Conservation (phyloP, 2,797 vertebrate genomes). For the Pogonophryne albipinna region DNA sequence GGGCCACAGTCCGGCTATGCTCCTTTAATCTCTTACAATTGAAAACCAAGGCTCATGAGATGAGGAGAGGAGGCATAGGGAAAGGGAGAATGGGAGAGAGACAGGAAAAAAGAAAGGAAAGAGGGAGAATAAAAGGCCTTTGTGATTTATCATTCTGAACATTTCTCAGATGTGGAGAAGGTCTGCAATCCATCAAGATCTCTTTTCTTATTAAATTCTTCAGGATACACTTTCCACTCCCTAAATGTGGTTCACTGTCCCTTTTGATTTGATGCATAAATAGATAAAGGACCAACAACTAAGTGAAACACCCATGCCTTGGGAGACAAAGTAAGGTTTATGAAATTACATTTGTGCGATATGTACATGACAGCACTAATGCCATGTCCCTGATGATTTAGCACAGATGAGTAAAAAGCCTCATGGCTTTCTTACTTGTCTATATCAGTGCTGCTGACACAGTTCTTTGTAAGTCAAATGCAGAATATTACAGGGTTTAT, state of each 20-base stretch:
- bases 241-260: slow-evolving; percentile 83
- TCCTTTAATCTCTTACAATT: slow-evolving; percentile 87
- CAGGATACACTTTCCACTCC: slow-evolving; percentile 86
- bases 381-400: slow-evolving; percentile 18
- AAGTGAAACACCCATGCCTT: slow-evolving; percentile 72
- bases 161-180: slow-evolving; percentile 87
- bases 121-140: slow-evolving; percentile 78
- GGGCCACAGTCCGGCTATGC: slow-evolving; percentile 81
- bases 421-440: neutral
- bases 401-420: neutral
- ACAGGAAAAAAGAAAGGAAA: slow-evolving; percentile 58
- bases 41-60: slow-evolving; percentile 85
- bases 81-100: slow-evolving; percentile 50
- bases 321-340: slow-evolving; percentile 64
- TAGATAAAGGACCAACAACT: slow-evolving; percentile 81
- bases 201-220: slow-evolving; percentile 90
- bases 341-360: slow-evolving; percentile 60
- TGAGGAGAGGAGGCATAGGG: slow-evolving; percentile 67
- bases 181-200: slow-evolving; percentile 89
- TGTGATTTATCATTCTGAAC: slow-evolving; percentile 88
- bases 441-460: neutral
- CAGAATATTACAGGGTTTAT: slow-evolving; percentile 28
- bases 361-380: slow-evolving; percentile 35
- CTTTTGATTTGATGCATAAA: slow-evolving; percentile 87
- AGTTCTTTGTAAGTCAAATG: neutral